phyloP scores from a whole-genome alignment of 1,140 invertebrate species.

The Tetramorium parvispinum region DNA sequence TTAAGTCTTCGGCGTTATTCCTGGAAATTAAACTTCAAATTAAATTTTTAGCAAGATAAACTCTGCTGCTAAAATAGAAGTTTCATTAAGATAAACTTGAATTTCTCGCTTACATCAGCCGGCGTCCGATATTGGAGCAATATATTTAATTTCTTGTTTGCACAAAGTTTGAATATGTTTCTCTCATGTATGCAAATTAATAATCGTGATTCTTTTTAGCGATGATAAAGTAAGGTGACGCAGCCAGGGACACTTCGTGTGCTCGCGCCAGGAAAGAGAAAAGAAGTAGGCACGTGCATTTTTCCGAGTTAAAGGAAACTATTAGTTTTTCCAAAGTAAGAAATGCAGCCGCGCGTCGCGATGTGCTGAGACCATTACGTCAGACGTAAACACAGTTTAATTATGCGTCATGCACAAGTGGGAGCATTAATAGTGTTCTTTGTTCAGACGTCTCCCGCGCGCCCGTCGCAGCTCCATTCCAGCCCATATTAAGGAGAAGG shows the following conservation, averaged over 20 bases:
- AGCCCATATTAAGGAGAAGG: slow-evolving; percentile 36
- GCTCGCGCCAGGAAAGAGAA: neutral
- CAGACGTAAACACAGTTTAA: slow-evolving; percentile 50
- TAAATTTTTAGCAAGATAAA: slow-evolving; percentile 34
- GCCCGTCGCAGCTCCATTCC: neutral
- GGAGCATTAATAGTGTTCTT: slow-evolving; percentile 49
- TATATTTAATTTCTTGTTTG: neutral
- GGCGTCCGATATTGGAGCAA: neutral
- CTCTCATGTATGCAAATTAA: neutral
- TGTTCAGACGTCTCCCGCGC: neutral
- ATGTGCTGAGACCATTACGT: slow-evolving; percentile 22
- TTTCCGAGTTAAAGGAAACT: slow-evolving; percentile 1
- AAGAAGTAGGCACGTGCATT: neutral
- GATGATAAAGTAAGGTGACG: neutral
- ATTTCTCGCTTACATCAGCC: neutral
- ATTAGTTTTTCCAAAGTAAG: neutral
- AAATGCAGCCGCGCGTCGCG: neutral
- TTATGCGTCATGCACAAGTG: slow-evolving; percentile 52
- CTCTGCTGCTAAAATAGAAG: neutral
- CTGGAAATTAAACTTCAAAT: slow-evolving; percentile 29
- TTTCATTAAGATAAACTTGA: neutral
- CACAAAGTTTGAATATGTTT: neutral
- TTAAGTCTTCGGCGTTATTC: slow-evolving; percentile 6
- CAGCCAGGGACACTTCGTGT: neutral
- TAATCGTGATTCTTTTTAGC: neutral